Conservation (phyloP, 1,140 invertebrate species). For the Nephotettix cincticeps region DNA sequence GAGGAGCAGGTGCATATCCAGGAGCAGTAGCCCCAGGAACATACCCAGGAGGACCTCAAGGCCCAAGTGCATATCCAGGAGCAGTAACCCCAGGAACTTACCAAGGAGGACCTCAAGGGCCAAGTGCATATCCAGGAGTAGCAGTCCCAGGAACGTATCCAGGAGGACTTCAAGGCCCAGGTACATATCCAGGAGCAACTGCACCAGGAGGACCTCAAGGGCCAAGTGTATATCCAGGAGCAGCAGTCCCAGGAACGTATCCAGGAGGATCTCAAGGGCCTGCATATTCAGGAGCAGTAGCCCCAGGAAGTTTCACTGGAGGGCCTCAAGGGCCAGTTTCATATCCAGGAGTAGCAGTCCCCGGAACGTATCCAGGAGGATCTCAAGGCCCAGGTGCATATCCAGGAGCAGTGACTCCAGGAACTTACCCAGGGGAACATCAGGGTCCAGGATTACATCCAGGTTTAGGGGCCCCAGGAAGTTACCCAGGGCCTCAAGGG, state of each 20-base stretch:
- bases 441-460: too few relatives aligned
- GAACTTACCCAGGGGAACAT: too few relatives aligned
- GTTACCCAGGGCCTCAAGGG: conserved; percentile 28
- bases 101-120: conserved; percentile 18
- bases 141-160: conserved; percentile 23
- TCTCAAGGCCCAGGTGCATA: conserved; percentile 16
- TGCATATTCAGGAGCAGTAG: conserved; percentile 25
- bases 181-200: conserved; percentile 26
- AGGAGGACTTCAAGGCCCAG: conserved; percentile 28
- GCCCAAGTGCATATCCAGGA: not conserved
- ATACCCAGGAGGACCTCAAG: not conserved
- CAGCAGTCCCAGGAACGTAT: conserved; percentile 18
- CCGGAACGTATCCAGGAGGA: not conserved
- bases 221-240: conserved; percentile 18
- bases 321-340: conserved; percentile 19
- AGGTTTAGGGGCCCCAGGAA: not conserved
- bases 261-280: conserved; percentile 15
- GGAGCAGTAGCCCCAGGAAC: not conserved
- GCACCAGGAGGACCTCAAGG: conserved; percentile 29
- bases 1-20: conserved; percentile 19
- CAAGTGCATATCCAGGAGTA: conserved; percentile 34
- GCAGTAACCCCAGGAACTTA: conserved; percentile 25
- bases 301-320: conserved; percentile 15
- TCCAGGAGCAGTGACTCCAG: conserved; percentile 14
- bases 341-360: conserved; percentile 12